Percentiles rank a stretch among this genome's conserved stretches.
phyloP scores from a whole-genome alignment of 2,888 invertebrate genomes.

The Drosophila colorata region DNA sequence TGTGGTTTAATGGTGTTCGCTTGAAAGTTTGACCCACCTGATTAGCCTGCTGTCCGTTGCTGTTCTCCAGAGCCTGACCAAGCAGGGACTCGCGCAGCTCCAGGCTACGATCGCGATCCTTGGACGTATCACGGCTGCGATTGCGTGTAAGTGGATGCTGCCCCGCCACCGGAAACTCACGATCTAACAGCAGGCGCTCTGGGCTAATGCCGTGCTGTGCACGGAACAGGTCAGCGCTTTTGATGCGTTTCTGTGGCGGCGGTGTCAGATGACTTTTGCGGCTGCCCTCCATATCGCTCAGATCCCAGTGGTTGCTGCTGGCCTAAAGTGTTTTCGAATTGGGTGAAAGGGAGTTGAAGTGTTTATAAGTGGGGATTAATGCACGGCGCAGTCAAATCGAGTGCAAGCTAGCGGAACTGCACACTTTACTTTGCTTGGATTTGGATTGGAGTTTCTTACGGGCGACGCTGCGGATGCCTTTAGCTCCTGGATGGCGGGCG shows the following conservation, averaged over 20 bases:
- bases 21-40: conserved; percentile 58
- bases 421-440: conserved; percentile 83
- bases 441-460: conserved; percentile 84
- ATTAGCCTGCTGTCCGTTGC: conserved; percentile 86
- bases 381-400: conserved; percentile 17
- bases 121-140: conserved; percentile 82
- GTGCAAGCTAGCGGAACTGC: conserved; percentile 67
- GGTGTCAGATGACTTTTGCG: conserved; percentile 86
- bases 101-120: conserved; percentile 87
- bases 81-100: conserved; percentile 91
- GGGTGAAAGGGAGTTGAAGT: not conserved
- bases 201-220: conserved; percentile 87
- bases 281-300: conserved; percentile 85
- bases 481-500: conserved; percentile 85
- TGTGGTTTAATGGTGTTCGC: not conserved
- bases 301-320: conserved; percentile 87
- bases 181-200: conserved; percentile 84
- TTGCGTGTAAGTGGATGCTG: conserved; percentile 84
- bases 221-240: conserved; percentile 89
- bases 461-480: conserved; percentile 85
- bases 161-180: conserved; percentile 83
- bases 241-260: conserved; percentile 89
- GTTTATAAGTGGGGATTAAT: not conserved
- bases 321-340: conserved; percentile 54
- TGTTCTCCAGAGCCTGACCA: conserved; percentile 90